Evolutionary conservation across 2,888 invertebrate genomes (phyloP), one percentile per base, ranked within the genome.

Genomic region (Dorcus parallelipipedus): DNA sequence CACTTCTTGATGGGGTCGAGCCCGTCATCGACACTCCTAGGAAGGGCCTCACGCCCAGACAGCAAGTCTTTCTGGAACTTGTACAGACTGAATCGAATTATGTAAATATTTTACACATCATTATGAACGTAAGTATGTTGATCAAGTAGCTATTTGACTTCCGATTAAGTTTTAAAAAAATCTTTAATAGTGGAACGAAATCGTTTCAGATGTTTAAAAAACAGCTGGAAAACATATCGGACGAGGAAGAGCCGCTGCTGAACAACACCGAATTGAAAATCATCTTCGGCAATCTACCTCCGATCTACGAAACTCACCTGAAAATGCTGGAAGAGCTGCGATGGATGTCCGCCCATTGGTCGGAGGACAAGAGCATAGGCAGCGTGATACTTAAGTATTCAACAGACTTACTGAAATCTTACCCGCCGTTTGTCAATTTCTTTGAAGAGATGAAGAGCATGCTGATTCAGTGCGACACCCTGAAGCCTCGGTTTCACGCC

Each of bases 401-500:
- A 54, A 89, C 91, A 54, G 94, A 92, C 72, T 83, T 98, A 75
- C 85, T 91, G 67, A 95, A 93, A 79, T 93, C 95, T 1, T 99
- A 99, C 81, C 97, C 97, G 62, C 95, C 97, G 17, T 99, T 96
- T 81, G 92, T 99, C 55, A 99, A 99, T 81, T 97, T 93, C 81
- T 97, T 97, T 79, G 97, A 98, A 79, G 93, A 94, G 78, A 95
- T 95, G 79, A 96, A 96, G 80, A 94, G 95, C 74, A 92, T 93
- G 82, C 85, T 99, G 74, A 83, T 87, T 71, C 87, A 89, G 74
- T 97, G 96, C 82, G 96, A 96, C 82, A 87, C 87, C 76, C 90
- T 88, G 73, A 95, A 96, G 80, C 95, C 96, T 42, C 86, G 96
- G 76, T 99, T 99, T 84, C 96, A 97, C 82, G 97, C 97, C 73